phyloP scores from a whole-genome alignment of 2,113 vertebrate genomes.

The Raphicerus campestris region DNA sequence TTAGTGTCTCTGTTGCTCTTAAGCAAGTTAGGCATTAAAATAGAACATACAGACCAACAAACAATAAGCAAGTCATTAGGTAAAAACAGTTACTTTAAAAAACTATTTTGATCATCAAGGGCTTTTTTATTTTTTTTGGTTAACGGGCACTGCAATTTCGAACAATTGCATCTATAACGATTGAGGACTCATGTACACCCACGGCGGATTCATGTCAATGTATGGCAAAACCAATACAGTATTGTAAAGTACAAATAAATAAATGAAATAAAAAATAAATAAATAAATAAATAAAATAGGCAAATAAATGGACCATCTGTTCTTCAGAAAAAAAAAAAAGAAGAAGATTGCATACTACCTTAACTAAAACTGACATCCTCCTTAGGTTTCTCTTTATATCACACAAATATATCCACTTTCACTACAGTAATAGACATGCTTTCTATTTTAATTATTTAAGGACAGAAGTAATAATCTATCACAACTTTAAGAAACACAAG shows the following conservation, averaged over 20 bases:
- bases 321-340: too few species aligned
- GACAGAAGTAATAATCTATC: background rate
- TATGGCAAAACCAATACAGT: too few species aligned
- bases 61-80: background rate
- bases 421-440: background rate
- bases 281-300: too few species aligned
- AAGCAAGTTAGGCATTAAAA: background rate
- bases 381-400: background rate
- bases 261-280: too few species aligned
- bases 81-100: background rate
- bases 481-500: background rate
- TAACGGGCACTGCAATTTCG: background rate
- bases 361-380: background rate
- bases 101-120: background rate
- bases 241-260: too few species aligned
- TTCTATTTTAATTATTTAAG: slow-evolving; percentile 31
- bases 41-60: background rate
- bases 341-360: background rate
- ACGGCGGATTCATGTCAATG: too few species aligned
- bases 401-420: background rate
- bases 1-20: background rate
- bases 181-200: too few species aligned
- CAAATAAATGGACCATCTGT: too few species aligned
- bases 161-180: background rate
- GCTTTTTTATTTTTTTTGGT: background rate